Evolutionary conservation across 1,140 invertebrate genomes (phyloP).

Genomic region (Metaphire vulgaris): DNA sequence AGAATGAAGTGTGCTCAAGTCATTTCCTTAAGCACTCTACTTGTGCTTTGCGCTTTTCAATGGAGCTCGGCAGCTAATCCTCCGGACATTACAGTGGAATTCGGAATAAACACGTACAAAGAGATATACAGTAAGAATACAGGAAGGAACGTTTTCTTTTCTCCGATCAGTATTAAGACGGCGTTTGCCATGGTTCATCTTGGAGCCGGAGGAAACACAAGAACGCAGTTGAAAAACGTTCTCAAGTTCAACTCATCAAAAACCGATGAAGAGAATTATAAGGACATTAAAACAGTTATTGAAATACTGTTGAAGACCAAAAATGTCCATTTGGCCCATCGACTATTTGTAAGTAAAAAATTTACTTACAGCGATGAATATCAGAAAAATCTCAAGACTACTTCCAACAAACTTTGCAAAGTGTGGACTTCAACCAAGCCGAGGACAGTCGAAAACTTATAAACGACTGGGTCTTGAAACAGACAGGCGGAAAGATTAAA

Average conservation of each 20-base stretch:
- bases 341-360: background rate
- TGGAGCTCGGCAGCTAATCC: background rate
- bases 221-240: background rate
- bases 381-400: background rate
- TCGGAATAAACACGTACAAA: background rate
- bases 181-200: background rate
- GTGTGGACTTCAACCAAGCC: constrained; percentile 22
- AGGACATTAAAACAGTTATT: background rate
- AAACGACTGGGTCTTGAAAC: constrained; percentile 63
- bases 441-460: constrained; percentile 51
- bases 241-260: background rate
- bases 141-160: constrained; percentile 15
- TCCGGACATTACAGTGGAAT: background rate
- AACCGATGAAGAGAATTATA: background rate
- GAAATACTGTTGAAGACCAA: background rate
- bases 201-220: constrained; percentile 11
- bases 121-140: background rate
- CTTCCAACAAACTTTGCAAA: background rate
- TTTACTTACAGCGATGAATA: background rate
- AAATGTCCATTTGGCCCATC: background rate
- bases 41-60: background rate
- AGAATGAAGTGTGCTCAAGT: too few species aligned
- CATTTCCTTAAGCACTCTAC: too few species aligned
- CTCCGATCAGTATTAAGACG: constrained; percentile 8
- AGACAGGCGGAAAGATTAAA: constrained; percentile 62